These are phyloP conservation scores for Sparidentex hasta DNA, from an alignment of 2,797 vertebrate species.

Conservation along the genomic window DNA sequence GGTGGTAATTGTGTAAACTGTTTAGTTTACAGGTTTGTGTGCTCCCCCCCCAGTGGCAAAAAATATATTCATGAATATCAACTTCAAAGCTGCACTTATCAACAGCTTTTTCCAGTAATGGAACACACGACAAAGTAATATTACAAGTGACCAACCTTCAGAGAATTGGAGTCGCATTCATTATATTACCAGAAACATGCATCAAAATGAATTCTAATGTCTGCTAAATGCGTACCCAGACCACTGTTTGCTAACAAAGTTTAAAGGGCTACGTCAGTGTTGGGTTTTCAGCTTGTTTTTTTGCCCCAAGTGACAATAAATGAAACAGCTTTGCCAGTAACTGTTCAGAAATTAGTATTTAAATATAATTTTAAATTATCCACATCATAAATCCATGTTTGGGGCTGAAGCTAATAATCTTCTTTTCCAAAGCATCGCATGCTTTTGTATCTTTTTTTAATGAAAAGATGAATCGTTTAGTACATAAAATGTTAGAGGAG, in stretches of 20 bases:
- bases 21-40: background rate
- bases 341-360: background rate
- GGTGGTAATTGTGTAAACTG: background rate
- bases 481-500: background rate
- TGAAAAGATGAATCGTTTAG: background rate
- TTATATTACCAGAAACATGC: background rate
- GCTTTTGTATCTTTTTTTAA: background rate
- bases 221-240: background rate
- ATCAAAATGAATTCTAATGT: background rate
- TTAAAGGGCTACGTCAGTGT: background rate
- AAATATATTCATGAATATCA: background rate
- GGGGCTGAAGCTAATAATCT: background rate
- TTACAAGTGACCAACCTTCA: background rate
- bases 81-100: background rate
- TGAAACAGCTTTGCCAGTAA: background rate
- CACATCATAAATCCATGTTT: background rate
- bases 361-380: background rate
- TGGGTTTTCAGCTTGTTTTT: background rate
- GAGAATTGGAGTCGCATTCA: background rate
- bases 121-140: too few species aligned
- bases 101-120: background rate
- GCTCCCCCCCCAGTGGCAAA: too few species aligned
- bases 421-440: background rate
- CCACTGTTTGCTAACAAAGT: background rate
- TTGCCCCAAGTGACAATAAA: background rate